Percentiles rank a stretch among this genome's conserved stretches.
These are phyloP conservation scores for Podilymbus podiceps DNA, from an alignment of 2,113 vertebrate species.

Conservation along the genomic window DNA sequence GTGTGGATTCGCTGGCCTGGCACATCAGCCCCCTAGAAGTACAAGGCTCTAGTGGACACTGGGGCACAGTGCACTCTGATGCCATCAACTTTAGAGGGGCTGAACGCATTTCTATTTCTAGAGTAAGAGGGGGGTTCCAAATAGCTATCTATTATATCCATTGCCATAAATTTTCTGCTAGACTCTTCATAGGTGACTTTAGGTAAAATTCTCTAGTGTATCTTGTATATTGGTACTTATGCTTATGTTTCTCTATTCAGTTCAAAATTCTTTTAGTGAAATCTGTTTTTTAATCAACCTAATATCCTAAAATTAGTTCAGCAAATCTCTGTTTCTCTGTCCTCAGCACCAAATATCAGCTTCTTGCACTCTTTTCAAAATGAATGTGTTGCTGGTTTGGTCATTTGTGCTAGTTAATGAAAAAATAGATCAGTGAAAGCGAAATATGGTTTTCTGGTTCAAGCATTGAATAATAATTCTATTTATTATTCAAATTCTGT, in stretches of 20 bases:
- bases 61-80: too few relatives aligned
- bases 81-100: too few relatives aligned
- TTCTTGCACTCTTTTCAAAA: not conserved
- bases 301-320: not conserved
- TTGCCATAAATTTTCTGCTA: not conserved
- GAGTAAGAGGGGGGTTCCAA: too few relatives aligned
- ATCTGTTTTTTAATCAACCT: not conserved
- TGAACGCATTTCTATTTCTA: too few relatives aligned
- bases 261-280: not conserved
- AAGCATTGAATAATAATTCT: not conserved
- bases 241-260: not conserved
- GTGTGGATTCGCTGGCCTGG: too few relatives aligned
- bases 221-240: not conserved
- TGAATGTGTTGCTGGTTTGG: not conserved
- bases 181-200: not conserved
- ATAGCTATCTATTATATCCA: too few relatives aligned
- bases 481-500: not conserved
- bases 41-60: too few relatives aligned
- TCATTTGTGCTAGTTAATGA: not conserved
- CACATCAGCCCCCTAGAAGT: too few relatives aligned
- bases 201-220: not conserved
- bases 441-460: not conserved
- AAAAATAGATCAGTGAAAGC: not conserved
- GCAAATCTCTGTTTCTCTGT: not conserved
- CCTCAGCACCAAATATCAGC: not conserved